Evolutionary conservation across 2,888 invertebrate genomes (phyloP).

Genomic region (Chymomyza caudatula): DNA sequence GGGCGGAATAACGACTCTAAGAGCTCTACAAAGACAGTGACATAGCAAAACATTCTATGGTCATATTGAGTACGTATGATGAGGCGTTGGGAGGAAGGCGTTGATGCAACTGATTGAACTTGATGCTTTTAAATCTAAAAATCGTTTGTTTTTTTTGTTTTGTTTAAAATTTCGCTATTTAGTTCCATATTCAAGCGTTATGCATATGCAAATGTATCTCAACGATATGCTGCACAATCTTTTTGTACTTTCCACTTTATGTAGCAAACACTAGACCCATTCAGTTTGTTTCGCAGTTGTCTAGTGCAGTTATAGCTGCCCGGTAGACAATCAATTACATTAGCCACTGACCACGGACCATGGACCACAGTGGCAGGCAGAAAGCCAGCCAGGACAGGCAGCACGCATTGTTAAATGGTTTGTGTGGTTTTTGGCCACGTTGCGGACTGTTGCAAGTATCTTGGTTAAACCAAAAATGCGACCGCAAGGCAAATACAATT

Average conservation of each 20-base stretch:
- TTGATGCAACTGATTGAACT: too few species aligned
- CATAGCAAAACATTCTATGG: too few species aligned
- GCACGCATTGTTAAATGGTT: constrained; percentile 19
- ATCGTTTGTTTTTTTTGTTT: too few species aligned
- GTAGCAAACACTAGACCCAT: not conserved
- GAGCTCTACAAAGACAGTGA: too few species aligned
- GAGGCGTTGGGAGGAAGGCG: too few species aligned
- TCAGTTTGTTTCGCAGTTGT: not conserved
- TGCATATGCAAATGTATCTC: not conserved
- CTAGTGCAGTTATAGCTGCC: not conserved
- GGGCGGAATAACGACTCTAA: too few species aligned
- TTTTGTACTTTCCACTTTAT: not conserved
- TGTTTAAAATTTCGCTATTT: not conserved
- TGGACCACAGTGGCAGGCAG: constrained; percentile 33
- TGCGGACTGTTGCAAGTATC: constrained; percentile 7
- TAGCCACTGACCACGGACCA: constrained; percentile 34
- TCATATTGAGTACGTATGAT: too few species aligned
- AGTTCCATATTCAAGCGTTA: not conserved
- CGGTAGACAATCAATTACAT: constrained; percentile 63
- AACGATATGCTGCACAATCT: not conserved
- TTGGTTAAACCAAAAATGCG: constrained; percentile 30
- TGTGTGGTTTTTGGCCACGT: constrained; percentile 29
- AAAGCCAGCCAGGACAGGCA: not conserved
- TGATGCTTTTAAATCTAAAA: too few species aligned
- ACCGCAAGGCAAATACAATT: constrained; percentile 38